phyloP scores from a whole-genome alignment of 2,797 vertebrate species.

The Naso thynnoides region DNA sequence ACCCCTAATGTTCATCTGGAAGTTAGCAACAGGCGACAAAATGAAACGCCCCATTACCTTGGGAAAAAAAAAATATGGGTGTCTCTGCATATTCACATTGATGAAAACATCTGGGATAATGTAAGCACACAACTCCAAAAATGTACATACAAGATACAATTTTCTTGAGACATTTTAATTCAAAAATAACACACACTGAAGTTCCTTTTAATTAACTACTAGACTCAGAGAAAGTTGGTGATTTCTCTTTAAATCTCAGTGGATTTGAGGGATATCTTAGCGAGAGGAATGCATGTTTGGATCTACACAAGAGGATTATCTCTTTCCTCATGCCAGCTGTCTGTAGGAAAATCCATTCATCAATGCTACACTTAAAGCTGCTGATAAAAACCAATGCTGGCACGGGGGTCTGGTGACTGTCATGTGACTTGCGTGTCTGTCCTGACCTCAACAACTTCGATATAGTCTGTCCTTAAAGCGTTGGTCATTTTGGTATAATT shows the following conservation, averaged over 20 bases:
- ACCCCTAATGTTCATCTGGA: too few relatives aligned
- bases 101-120: too few relatives aligned
- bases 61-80: too few relatives aligned
- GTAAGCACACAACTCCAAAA: too few relatives aligned
- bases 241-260: constrained; percentile 35
- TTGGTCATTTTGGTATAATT: constrained; percentile 24
- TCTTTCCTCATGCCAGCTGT: constrained; percentile 17
- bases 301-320: constrained; percentile 59
- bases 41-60: too few relatives aligned
- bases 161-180: too few relatives aligned
- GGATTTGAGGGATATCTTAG: constrained; percentile 15
- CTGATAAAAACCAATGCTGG: constrained; percentile 24
- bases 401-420: constrained; percentile 54
- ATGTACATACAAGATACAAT: too few relatives aligned
- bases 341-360: constrained; percentile 84
- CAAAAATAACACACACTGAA: too few relatives aligned
- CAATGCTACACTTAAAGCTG: constrained; percentile 31
- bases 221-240: background rate
- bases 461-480: constrained; percentile 1
- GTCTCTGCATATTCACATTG: too few relatives aligned
- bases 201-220: background rate
- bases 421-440: constrained; percentile 61
- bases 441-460: constrained; percentile 16
- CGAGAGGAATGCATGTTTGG: constrained; percentile 44
- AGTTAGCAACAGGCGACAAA: too few relatives aligned